Base-by-base conservation (phyloP, 1,140 invertebrate species). In the Drosophila parabipectinata region DNA sequence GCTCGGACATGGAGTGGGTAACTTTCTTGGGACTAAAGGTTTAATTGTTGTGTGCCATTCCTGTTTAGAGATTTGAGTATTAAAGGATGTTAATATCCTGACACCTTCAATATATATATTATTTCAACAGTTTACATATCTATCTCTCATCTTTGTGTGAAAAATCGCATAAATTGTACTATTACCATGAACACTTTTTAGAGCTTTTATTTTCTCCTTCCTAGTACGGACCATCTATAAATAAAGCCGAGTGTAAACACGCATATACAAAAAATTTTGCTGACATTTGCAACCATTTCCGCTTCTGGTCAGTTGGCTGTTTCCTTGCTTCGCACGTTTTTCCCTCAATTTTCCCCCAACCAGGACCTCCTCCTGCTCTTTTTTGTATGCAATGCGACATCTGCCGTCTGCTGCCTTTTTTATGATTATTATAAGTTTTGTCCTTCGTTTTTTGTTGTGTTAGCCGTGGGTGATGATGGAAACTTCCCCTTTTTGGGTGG, bases 281-380 rank as follows among this genome's bases (percentile, higher is more conserved):
- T 87, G 83, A 87, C 83, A 87, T 61, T 83, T 83, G 83, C 83
- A 88, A 87, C 83, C 83, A 88, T 87, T 88, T 87, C 83, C 83
- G 82, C 44, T 87, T 72, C 55, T 39, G 72, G 72, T 75, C 63
- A 79, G 81, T 79, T 83, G 60, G 76, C 74, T 72, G 76, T 66
- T 84, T 69, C 64, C 60, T 45, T 53, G 48, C 58, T 39, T 55
- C 21, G 66, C 66, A 59, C 66, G 68, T 45, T 58, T 51, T 52
- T 15, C 14, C 21, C 57, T 24, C 44, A 47, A 12, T 14, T 48
- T 39, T 9, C 14, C 26, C 26, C 26, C 26, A 28, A 7, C 26
- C 6, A 47, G 44, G 44, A 47, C 44, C 44, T 47, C 21, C 48
- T 24, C 21, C 48, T 24, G 7, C 37, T 28, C 14, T 37, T 64